Evolutionary conservation across 35 echinoderm and acorn worm species (phyloP).

Genomic region (Holothuria glaberrima): DNA sequence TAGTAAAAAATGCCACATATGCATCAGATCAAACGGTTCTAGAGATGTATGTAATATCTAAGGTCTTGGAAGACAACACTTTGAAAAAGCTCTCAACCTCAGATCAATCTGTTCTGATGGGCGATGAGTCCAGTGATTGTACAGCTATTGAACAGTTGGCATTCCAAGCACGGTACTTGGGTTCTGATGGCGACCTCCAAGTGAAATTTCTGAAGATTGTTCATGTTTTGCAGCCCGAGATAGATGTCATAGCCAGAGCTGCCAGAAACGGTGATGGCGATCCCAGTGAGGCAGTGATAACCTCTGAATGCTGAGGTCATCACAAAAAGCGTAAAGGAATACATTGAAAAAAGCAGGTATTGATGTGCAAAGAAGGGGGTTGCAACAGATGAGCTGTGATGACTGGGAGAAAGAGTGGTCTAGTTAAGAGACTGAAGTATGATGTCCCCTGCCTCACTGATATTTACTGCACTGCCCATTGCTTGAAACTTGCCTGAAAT

Average conservation of each 20-base stretch:
- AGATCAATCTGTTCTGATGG: slow-evolving; percentile 32
- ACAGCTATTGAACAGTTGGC: slow-evolving; percentile 51
- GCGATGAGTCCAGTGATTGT: slow-evolving; percentile 51
- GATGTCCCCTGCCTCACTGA: neutral
- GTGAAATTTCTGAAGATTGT: slow-evolving; percentile 58
- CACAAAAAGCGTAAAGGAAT: slow-evolving; percentile 44
- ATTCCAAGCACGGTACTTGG: slow-evolving; percentile 28
- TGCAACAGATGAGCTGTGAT: slow-evolving; percentile 51
- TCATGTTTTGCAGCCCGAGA: slow-evolving; percentile 37
- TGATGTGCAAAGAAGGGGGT: slow-evolving; percentile 40
- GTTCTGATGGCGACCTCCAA: slow-evolving; percentile 4
- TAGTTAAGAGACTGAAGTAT: no score
- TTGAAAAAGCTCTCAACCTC: slow-evolving; percentile 15
- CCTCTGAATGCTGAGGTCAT: slow-evolving; percentile 54
- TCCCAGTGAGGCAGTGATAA: slow-evolving; percentile 7
- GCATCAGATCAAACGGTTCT: slow-evolving; percentile 22
- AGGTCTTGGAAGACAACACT: slow-evolving; percentile 30
- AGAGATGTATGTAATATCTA: slow-evolving; percentile 50
- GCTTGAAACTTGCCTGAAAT: neutral
- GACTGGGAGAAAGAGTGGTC: no score
- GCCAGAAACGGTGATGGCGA: neutral
- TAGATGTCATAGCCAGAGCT: slow-evolving; percentile 13
- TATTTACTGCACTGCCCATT: neutral
- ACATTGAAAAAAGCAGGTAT: slow-evolving; percentile 35
- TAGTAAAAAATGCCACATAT: slow-evolving; percentile 55